Base-by-base conservation (phyloP, 2,888 invertebrate genomes). In the Aromia moschata region DNA sequence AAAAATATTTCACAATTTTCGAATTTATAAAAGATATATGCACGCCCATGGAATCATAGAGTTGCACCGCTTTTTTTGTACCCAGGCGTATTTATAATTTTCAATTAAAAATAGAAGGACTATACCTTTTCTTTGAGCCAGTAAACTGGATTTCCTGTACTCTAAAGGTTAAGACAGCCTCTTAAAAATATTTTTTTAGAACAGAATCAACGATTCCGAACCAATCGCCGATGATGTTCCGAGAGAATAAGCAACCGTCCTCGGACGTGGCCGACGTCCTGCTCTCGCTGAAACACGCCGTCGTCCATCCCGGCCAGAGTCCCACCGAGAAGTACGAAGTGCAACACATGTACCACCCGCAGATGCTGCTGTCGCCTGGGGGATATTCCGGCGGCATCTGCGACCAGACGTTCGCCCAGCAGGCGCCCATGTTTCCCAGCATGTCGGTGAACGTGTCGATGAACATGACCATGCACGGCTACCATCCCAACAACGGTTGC, bases 401-500 rank as follows among this genome's bases (percentile, higher is more conserved):
- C 58, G 78, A 79, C 11, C 77, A 80, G 66, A 49, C 64, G n/a
- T 76, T 75, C 52, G 2, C 67, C 4, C 77, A 76, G 33, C 79
- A 78, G 59, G 36, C 73, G 2, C 80, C 88, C 0, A 84, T 91
- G 65, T 93, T 93, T 78, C 94, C 96, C 9, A 92, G 94, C 74
- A 96, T 97, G 96, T 94, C 94, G 74, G 96, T 97, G 67, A 97
- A 97, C 77, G 95, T 97, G 0, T 93, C 93, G 70, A 97, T 97
- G 96, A 96, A 96, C 80, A 97, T 97, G 96, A 96, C 96, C 56
- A 96, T 96, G 91, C 94, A 94, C 67, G 89, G 89, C 1, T 89
- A 89, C 70, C 86, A 86, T 74, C 81, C 73, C 69, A 82, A 75
- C 77, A 81, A 80, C 76, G 71, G 69, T 46, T 60, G 67, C 10